phyloP scores from a whole-genome alignment of 1,140 invertebrate species.

The Drosophila kohkoa region DNA sequence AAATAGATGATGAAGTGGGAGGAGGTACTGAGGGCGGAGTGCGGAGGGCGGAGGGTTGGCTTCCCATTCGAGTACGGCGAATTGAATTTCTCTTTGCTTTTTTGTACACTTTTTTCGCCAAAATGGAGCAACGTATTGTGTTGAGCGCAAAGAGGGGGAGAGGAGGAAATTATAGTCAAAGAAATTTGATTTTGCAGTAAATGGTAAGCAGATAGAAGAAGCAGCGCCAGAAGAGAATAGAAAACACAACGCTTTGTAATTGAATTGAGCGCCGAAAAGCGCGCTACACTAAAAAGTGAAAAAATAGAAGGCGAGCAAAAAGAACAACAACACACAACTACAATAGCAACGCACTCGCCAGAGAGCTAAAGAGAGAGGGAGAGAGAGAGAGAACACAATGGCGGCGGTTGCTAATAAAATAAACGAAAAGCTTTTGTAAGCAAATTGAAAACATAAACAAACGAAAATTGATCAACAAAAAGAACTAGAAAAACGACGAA shows the following conservation, averaged over 20 bases:
- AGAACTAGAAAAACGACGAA: constrained; percentile 43
- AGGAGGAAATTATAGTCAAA: constrained; percentile 70
- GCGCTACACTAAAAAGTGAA: constrained; percentile 50
- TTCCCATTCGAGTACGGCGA: constrained; percentile 75
- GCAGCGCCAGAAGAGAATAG: constrained; percentile 31
- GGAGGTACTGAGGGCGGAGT: neutral
- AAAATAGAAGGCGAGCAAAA: constrained; percentile 22
- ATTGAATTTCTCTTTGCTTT: constrained; percentile 66
- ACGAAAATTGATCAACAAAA: constrained; percentile 75
- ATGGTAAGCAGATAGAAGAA: constrained; percentile 39
- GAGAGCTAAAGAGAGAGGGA: neutral
- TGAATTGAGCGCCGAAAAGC: constrained; percentile 76
- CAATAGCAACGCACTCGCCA: constrained; percentile 51
- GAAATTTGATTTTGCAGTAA: constrained; percentile 75
- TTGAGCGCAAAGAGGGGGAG: neutral
- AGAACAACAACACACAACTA: too few species aligned
- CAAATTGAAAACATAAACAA: constrained; percentile 84
- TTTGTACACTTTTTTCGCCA: constrained; percentile 34
- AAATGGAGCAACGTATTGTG: constrained; percentile 71
- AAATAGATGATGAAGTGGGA: constrained; percentile 12
- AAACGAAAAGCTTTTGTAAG: constrained; percentile 83
- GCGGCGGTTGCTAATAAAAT: constrained; percentile 76
- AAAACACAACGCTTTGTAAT: constrained; percentile 63
- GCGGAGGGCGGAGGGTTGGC: constrained; percentile 8
- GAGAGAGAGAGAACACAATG: constrained; percentile 53